A percentile compares a stretch with the other conserved stretches of the same genome.
Evolutionary conservation across 1,140 invertebrate genomes (phyloP).

Genomic region (Hypothenemus hampei): DNA sequence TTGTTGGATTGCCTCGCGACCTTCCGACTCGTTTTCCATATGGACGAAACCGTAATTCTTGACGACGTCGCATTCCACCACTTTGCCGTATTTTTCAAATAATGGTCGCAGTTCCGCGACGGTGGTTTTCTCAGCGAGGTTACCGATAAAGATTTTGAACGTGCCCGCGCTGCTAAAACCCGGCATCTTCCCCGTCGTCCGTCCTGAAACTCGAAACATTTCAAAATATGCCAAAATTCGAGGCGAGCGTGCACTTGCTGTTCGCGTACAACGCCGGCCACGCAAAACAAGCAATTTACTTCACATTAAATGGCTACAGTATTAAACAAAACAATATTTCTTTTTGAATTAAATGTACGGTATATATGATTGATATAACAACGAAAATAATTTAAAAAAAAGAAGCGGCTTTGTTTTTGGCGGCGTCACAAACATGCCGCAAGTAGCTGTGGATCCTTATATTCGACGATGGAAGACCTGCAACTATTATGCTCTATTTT

Average conservation of each 20-base stretch:
- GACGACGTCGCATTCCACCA: constrained; percentile 93
- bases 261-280: constrained; percentile 10
- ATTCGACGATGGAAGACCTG: no score
- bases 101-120: constrained; percentile 79
- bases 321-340: no score
- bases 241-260: constrained; percentile 9
- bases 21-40: constrained; percentile 89
- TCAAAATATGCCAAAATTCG: constrained; percentile 1
- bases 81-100: constrained; percentile 93
- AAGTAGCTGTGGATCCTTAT: no score
- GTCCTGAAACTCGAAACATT: constrained; percentile 25
- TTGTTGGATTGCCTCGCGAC: constrained; percentile 86
- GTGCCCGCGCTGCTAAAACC: constrained; percentile 75
- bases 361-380: no score
- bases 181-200: constrained; percentile 63
- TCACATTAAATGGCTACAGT: no score
- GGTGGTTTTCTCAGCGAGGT: constrained; percentile 84
- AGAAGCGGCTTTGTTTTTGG: no score
- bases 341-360: no score
- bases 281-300: no score
- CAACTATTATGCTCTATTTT: no score
- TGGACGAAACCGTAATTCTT: constrained; percentile 98
- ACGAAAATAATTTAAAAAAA: no score
- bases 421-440: no score
- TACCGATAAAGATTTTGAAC: constrained; percentile 94